Evolutionary conservation across 2,797 vertebrate genomes (phyloP).

Genomic region (Discoglossus pictus): DNA sequence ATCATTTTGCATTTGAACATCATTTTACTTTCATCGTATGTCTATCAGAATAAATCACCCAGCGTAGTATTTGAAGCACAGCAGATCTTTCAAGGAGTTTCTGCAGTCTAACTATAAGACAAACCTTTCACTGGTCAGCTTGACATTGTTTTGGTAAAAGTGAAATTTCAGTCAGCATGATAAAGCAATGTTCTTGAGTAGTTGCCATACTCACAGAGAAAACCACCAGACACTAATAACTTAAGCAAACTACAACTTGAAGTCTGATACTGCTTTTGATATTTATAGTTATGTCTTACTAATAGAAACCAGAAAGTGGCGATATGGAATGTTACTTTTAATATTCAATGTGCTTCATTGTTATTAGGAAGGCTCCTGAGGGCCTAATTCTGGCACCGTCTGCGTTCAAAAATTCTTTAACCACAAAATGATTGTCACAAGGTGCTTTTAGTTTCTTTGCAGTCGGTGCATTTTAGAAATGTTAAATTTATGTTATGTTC

Average conservation of each 20-base stretch:
- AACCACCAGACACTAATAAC: conserved; percentile 46
- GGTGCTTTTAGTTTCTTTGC: conserved; percentile 4
- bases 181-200: conserved; percentile 33
- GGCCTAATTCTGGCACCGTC: conserved; percentile 17
- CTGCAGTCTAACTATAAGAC: conserved; percentile 27
- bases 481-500: conserved; percentile 5
- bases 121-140: conserved; percentile 39
- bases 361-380: conserved; percentile 26
- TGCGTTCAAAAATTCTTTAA: conserved; percentile 13
- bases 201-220: conserved; percentile 28
- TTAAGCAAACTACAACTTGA: conserved; percentile 40
- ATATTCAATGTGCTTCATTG: conserved; percentile 26
- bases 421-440: conserved; percentile 26
- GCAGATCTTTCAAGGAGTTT: conserved; percentile 32
- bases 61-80: conserved; percentile 17
- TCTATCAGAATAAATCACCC: conserved; percentile 32
- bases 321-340: conserved; percentile 37
- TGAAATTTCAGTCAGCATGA: conserved; percentile 37
- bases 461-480: conserved; percentile 8
- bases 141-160: conserved; percentile 45
- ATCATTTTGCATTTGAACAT: conserved; percentile 36
- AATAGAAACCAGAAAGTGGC: conserved; percentile 43
- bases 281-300: conserved; percentile 40
- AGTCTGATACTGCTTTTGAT: conserved; percentile 44
- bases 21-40: conserved; percentile 37